phyloP scores from a whole-genome alignment of 2,797 vertebrate species.

The Trachops cirrhosus region DNA sequence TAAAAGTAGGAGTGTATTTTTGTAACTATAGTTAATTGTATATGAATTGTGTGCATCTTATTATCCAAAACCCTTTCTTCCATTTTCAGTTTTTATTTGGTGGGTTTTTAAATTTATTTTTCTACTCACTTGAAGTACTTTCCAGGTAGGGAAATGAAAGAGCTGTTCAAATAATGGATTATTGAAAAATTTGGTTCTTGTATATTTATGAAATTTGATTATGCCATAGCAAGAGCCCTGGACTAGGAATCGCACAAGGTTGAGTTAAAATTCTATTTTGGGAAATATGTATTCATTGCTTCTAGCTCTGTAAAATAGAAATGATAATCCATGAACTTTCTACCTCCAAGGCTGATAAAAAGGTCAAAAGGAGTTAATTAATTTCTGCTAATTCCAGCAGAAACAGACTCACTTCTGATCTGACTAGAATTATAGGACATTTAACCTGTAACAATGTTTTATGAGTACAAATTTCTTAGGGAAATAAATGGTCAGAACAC shows the following conservation, averaged over 20 bases:
- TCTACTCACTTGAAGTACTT: neutral
- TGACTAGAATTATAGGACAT: neutral
- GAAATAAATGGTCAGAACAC: constrained; percentile 35
- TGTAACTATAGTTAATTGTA: neutral
- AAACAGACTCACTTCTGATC: constrained; percentile 18
- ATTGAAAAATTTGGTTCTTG: neutral
- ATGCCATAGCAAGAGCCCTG: neutral
- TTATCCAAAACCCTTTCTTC: neutral
- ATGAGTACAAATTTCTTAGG: constrained; percentile 23
- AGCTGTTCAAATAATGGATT: neutral
- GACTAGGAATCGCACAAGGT: neutral
- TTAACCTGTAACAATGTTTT: constrained; percentile 28
- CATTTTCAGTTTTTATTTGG: neutral
- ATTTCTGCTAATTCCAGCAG: neutral
- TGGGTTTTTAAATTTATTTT: neutral
- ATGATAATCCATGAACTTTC: neutral
- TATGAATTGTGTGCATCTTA: neutral
- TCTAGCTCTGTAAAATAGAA: neutral
- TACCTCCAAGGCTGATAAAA: neutral
- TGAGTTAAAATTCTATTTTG: neutral
- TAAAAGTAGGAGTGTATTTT: neutral
- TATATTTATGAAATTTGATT: constrained; percentile 15
- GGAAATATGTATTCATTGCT: neutral
- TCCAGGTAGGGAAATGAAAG: neutral
- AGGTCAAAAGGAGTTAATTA: constrained; percentile 7